Evolutionary conservation across 2,888 invertebrate genomes (phyloP), one percentile per base, ranked within the genome.

Genomic region (Nasonovia ribisnigri): DNA sequence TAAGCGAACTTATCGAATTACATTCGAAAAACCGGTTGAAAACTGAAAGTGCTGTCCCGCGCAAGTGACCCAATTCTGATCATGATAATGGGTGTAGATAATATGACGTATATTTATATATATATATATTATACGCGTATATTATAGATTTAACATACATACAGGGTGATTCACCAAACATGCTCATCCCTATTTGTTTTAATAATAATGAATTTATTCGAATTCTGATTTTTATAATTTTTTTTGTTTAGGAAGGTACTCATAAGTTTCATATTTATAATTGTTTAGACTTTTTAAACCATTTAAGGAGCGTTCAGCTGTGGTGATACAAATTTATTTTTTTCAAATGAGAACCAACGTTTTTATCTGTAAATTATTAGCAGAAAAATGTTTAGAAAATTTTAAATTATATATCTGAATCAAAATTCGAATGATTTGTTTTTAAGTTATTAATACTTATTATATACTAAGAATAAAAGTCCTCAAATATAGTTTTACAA

Each of bases 1-100:
- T 36, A 77, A 77, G 36, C 84, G 54, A 91, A 43, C 84, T 51
- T 90, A 90, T 90, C 77, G 36, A 84, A 91, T 91, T 54, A 54
- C 54, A 91, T n/a, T 10, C 84, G 16, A 93, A 89, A 92, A 93
- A 93, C 93, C 93, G 93, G 93, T 93, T 93, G 29, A 90, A 93
- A 93, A 90, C 93, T 93, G 93, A 93, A 93, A 93, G 93, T 93
- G 93, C 46, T 67, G 46, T 60, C 88, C 57, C 26, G 57, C 26
- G 46, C 88, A 42, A 42, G 42, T 90, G 93, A 93, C 93, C 93
- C n/a, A 93, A 93, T 93, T 93, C 84, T 84, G 88, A 89, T 90
- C 60, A 90, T 90, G 77, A 92, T 92, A 90, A 93, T 90, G 60
- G 92, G 90, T 84, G 84, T 93, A 90, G 92, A 88, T 92, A 92